Evolutionary conservation across 1,140 invertebrate species (phyloP), one percentile per base, ranked within the genome.

Genomic region (Neoseiulus cucumeris): DNA sequence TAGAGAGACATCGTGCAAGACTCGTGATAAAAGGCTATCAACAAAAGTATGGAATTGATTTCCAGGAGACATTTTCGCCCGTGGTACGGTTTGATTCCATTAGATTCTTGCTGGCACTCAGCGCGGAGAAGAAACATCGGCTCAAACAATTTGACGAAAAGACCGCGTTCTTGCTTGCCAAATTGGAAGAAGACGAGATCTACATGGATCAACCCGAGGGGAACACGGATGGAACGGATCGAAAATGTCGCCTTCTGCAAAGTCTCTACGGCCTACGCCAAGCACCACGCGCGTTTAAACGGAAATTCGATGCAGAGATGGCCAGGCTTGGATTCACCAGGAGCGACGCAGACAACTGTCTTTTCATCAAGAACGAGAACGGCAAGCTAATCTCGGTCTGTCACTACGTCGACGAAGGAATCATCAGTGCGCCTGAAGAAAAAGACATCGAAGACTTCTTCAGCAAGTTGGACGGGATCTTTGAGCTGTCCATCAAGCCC

Each of bases 21-120:
- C 69, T 77, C 17, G 75, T 79, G 0, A 71, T 71, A 7, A 72
- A 72, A 71, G 77, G 76, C 1, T 78, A 69, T 66, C 33, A 44
- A 7, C 75, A 77, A 69, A 65, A 65, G 25, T 22, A 69, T 7
- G 75, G 75, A 5, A 68, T 75, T 78, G 68, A 69, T 72, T 71
- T 28, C 76, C 73, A n/a, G n/a, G n/a, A n/a, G n/a, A n/a, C n/a
- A n/a, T n/a, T n/a, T n/a, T n/a, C n/a, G n/a, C n/a, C n/a, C 55
- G 68, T 75, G 0, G 66, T 64, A 0, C 44, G 71, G 59, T 70
- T 70, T 25, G 72, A 73, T 41, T 72, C 75, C 17, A 69, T 77
- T 44, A 65, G 74, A 22, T 39, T 69, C 2, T n/a, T 74, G 5
- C 64, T 76, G 14, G 66, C 71, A n/a, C 4, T 74, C 18, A 68